A percentile compares a stretch with the other conserved stretches of the same genome.
Evolutionary conservation across 1,140 invertebrate species (phyloP).

Genomic region (Drosophila neocordata): DNA sequence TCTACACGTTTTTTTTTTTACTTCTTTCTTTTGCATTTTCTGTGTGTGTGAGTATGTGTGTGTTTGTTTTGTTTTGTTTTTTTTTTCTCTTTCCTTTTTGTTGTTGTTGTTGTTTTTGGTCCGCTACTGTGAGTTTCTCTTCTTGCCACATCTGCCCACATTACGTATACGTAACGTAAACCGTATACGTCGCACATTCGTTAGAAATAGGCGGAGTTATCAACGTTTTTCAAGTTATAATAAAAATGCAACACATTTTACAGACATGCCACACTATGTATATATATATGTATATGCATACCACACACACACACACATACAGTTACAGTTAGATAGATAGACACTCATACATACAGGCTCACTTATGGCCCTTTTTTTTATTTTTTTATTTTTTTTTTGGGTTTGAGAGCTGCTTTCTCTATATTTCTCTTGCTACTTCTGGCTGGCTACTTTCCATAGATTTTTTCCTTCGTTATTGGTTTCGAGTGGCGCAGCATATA

Average conservation of each 20-base stretch:
- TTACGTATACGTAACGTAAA: conserved; percentile 61
- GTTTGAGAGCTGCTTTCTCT: conserved; percentile 18
- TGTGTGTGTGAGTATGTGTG: not conserved
- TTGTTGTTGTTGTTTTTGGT: not conserved
- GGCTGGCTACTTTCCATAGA: conserved; percentile 77
- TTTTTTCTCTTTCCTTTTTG: conserved; percentile 25
- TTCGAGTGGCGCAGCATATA: conserved; percentile 69
- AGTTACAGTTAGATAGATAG: conserved; percentile 36
- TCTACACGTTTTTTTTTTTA: conserved; percentile 3
- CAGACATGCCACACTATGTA: conserved; percentile 55
- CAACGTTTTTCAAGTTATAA: conserved; percentile 82
- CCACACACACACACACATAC: conserved; percentile 13
- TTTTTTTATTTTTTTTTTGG: not conserved
- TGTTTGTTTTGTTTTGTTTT: conserved; percentile 9
- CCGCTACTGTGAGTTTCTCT: not conserved
- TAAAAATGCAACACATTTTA: conserved; percentile 82
- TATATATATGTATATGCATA: conserved; percentile 12
- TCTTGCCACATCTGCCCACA: conserved; percentile 33
- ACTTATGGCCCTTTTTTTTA: conserved; percentile 38
- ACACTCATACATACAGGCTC: conserved; percentile 33
- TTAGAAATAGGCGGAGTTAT: conserved; percentile 82
- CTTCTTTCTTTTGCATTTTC: not conserved
- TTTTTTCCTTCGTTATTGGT: conserved; percentile 81
- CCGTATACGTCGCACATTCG: conserved; percentile 50
- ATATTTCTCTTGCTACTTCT: conserved; percentile 15